Percentiles rank a stretch among this genome's conserved stretches.
phyloP scores from a whole-genome alignment of 2,888 invertebrate genomes.

The Plagodis pulveraria region DNA sequence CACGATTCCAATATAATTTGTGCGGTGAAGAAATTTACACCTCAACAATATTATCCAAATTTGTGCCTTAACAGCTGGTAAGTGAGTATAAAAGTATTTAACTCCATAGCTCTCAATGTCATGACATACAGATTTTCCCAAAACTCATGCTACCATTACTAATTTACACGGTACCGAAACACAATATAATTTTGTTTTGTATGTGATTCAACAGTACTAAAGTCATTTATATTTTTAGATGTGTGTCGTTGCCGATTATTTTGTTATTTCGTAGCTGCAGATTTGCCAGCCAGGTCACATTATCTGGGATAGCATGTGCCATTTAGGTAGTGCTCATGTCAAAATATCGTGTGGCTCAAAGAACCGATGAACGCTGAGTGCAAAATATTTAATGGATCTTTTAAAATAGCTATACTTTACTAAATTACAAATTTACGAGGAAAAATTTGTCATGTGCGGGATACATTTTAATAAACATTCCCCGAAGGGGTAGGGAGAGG shows the following conservation, averaged over 20 bases:
- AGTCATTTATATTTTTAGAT: conserved; percentile 63
- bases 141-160: conserved; percentile 13
- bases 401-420: conserved; percentile 1
- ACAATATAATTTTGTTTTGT: conserved; percentile 21
- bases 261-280: conserved; percentile 21
- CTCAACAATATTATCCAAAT: too few relatives aligned
- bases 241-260: conserved; percentile 54
- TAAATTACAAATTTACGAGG: too few relatives aligned
- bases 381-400: conserved; percentile 2
- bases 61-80: too few relatives aligned
- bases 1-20: too few relatives aligned
- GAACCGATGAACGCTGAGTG: not conserved
- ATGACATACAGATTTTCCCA: conserved; percentile 1
- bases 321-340: conserved; percentile 22
- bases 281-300: conserved; percentile 25
- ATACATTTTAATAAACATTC: too few relatives aligned
- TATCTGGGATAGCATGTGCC: conserved; percentile 20
- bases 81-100: too few relatives aligned
- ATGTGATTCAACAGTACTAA: conserved; percentile 53
- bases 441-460: too few relatives aligned
- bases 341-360: conserved; percentile 16
- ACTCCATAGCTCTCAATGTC: not conserved
- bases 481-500: too few relatives aligned
- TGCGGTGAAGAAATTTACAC: too few relatives aligned
- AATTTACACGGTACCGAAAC: conserved; percentile 18